A percentile compares a stretch with the other conserved stretches of the same genome.
Conservation (phyloP, 2,113 vertebrate species). For the Dicerorhinus sumatrensis region DNA sequence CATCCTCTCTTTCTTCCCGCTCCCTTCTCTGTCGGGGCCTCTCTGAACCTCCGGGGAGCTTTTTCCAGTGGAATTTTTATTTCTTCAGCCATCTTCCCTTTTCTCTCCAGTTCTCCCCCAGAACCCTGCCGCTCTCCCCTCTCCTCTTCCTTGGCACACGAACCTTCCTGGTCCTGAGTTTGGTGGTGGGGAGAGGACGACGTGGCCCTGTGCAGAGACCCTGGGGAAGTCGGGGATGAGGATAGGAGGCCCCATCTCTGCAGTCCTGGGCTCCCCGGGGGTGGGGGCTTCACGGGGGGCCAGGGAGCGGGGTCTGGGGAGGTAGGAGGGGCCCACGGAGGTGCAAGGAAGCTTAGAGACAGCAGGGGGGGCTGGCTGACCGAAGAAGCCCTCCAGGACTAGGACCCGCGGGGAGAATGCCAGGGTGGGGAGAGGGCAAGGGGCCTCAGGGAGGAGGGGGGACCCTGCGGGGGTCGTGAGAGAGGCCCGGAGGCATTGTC, state of each 20-base stretch:
- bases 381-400: neutral
- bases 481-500: neutral
- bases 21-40: accelerated
- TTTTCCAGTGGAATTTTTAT: too few relatives aligned
- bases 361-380: slow-evolving; percentile 67
- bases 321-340: neutral
- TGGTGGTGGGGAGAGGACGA: neutral
- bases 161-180: neutral
- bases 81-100: neutral
- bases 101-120: neutral
- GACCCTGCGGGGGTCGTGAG: neutral
- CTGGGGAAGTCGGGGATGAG: accelerated
- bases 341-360: slow-evolving; percentile 58
- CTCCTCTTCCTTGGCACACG: neutral
- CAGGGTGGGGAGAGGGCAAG: neutral
- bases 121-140: accelerated
- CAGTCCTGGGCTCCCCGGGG: neutral
- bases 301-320: neutral
- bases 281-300: accelerated
- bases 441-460: neutral
- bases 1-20: neutral
- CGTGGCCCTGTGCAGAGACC: accelerated
- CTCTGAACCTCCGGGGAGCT: neutral
- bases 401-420: neutral
- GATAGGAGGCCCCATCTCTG: neutral